A percentile compares a stretch with the other conserved stretches of the same genome.
Conservation (phyloP, 30 jellyfish, hydroid and myxozoan genomes). For the Hydra vulgaris region DNA sequence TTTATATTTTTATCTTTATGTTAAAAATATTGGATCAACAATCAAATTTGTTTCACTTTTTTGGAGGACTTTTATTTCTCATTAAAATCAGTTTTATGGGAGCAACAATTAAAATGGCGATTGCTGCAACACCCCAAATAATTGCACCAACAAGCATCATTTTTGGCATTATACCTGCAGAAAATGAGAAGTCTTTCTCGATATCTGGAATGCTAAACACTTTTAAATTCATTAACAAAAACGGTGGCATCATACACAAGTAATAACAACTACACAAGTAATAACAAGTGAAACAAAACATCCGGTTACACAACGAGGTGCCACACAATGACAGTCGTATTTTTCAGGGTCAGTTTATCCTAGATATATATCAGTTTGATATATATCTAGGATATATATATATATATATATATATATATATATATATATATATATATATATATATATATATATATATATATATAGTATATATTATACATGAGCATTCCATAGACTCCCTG, state of each 20-base stretch:
- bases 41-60: slow-evolving; percentile 12
- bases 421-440: too few relatives aligned
- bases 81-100: slow-evolving; percentile 24
- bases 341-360: slow-evolving; percentile 38
- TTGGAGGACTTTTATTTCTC: slow-evolving; percentile 20
- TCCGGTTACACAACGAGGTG: slow-evolving; percentile 39
- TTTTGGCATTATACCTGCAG: slow-evolving; percentile 48
- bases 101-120: slow-evolving; percentile 16
- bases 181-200: too few relatives aligned
- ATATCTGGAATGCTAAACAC: background rate
- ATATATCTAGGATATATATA: too few relatives aligned
- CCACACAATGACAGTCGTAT: slow-evolving; percentile 49
- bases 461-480: too few relatives aligned
- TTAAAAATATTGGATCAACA: too few relatives aligned
- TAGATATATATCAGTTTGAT: too few relatives aligned
- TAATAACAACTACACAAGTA: too few relatives aligned
- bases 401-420: too few relatives aligned
- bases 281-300: slow-evolving; percentile 33
- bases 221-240: slow-evolving; percentile 11
- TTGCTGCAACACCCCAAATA: slow-evolving; percentile 86
- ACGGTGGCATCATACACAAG: slow-evolving; percentile 47
- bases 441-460: too few relatives aligned
- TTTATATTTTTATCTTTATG: too few relatives aligned
- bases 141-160: slow-evolving; percentile 85
- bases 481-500: too few relatives aligned